Base-by-base conservation (phyloP, 1,140 invertebrate genomes). In the Neodiprion lecontei region DNA sequence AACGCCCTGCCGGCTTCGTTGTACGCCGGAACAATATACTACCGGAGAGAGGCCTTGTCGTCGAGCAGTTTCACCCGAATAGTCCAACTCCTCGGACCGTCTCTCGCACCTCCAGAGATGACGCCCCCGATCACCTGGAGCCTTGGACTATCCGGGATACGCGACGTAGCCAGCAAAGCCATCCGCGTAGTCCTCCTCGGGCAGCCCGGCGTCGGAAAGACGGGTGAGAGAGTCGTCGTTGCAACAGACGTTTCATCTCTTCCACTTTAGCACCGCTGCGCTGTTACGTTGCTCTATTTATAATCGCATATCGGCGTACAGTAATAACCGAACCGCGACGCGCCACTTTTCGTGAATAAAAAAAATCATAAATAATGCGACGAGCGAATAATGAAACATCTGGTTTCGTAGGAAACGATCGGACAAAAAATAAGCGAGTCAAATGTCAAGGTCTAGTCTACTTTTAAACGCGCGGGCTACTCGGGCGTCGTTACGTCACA, bases 141-240 rank as follows among this genome's bases (percentile, higher is more conserved):
- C 66, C 77, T 82, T 8, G 72, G 78, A 2, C 75, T 81, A 1
- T 53, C 61, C 47, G 79, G 79, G 67, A 67, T 82, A 11, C 79
- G 72, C 14, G 81, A 85, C n/a, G 78, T 79, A 21, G 53, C 53
- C 4, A 79, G 79, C 21, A 93, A 93, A 81, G 90, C 92, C 0
- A 88, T 95, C 53, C 93, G 92, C 83, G 90, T 95, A 8, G 93
- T 95, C 90, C 91, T 95, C 4, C 80, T 95, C 14, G 94, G 94
- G 17, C 94, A 95, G 79, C 91, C 92, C 10, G 94, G 94, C 48
- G 94, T 95, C 66, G 94, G 94, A 28, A 95, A 95, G 87, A 93
- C 94, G 76, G 94, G 94, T 95, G 87, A 90, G 84, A 79, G 8
- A 9, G 68, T 69, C 48, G 61, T n/a, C n/a, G n/a, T 65, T 14